phyloP scores from a whole-genome alignment of 2,113 vertebrate species.

The Campylorhamphus procurvoides region DNA sequence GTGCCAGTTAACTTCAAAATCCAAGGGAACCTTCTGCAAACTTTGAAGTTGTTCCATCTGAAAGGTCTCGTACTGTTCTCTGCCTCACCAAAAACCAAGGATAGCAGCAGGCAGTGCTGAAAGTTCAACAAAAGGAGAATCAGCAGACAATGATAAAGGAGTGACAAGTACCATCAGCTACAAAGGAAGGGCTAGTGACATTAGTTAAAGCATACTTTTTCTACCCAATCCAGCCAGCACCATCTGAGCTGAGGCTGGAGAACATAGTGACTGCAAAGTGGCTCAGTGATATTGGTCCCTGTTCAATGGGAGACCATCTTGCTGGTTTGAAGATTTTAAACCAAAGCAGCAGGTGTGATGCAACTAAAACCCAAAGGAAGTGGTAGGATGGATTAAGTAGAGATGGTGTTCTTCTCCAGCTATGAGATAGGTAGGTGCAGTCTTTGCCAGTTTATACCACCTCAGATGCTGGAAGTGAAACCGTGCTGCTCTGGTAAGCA shows the following conservation, averaged over 20 bases:
- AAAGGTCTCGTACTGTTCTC: not conserved
- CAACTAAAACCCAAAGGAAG: not conserved
- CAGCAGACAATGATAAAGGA: not conserved
- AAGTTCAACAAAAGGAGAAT: not conserved
- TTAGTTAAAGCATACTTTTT: not conserved
- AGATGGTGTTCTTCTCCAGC: not conserved
- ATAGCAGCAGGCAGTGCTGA: not conserved
- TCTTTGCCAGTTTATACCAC: not conserved
- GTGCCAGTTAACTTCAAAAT: not conserved
- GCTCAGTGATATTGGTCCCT: constrained; percentile 11
- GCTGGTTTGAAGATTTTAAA: constrained; percentile 33
- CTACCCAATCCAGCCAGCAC: not conserved
- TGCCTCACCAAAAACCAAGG: not conserved
- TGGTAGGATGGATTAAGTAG: not conserved
- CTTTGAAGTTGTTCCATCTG: not conserved
- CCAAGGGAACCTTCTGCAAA: not conserved
- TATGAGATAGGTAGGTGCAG: not conserved
- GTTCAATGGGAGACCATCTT: not conserved
- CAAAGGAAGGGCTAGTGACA: not conserved
- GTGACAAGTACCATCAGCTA: not conserved
- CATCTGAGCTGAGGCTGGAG: not conserved
- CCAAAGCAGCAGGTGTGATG: not conserved
- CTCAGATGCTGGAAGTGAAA: not conserved
- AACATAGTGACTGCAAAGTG: not conserved
- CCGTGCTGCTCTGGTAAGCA: not conserved